Conservation (phyloP, 2,797 vertebrate genomes). For the Percopsis omiscomaycus region DNA sequence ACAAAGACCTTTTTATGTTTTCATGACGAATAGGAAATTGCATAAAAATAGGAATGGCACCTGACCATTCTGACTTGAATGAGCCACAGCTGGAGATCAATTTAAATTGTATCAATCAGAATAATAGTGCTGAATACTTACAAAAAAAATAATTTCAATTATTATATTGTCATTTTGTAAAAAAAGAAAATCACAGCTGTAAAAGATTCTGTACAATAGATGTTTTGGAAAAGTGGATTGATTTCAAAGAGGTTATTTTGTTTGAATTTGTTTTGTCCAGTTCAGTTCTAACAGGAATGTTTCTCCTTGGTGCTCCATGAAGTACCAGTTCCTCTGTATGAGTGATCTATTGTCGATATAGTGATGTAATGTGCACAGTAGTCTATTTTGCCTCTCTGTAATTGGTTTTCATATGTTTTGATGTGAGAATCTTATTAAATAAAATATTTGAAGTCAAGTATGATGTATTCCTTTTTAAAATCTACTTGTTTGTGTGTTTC, state of each 20-base stretch:
- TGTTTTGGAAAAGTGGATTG: conserved; percentile 34
- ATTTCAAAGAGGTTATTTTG: conserved; percentile 6
- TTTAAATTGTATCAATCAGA: conserved; percentile 33
- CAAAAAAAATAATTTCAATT: conserved; percentile 31
- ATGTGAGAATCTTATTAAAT: conserved; percentile 75
- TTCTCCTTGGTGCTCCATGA: conserved; percentile 43
- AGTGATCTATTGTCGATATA: conserved; percentile 50
- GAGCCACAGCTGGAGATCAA: conserved; percentile 41
- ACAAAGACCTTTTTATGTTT: conserved; percentile 14
- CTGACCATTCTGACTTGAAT: conserved; percentile 26
- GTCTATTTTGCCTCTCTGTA: conserved; percentile 64
- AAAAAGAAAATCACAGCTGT: conserved; percentile 28
- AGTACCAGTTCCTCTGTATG: conserved; percentile 46
- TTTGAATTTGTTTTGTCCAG: conserved; percentile 20
- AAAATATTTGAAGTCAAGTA: conserved; percentile 66
- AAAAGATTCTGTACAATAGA: conserved; percentile 30
- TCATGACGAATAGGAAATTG: conserved; percentile 7
- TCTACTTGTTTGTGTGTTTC: not conserved
- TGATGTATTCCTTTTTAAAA: not conserved
- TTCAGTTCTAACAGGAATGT: conserved; percentile 26
- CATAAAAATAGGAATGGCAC: conserved; percentile 22
- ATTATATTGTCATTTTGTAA: conserved; percentile 37
- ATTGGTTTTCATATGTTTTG: conserved; percentile 81
- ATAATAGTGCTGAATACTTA: conserved; percentile 40
- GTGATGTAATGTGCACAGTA: conserved; percentile 50